These are phyloP conservation scores for Chamaetylas fuelleborni DNA, from an alignment of 2,113 vertebrate genomes.

Conservation along the genomic window DNA sequence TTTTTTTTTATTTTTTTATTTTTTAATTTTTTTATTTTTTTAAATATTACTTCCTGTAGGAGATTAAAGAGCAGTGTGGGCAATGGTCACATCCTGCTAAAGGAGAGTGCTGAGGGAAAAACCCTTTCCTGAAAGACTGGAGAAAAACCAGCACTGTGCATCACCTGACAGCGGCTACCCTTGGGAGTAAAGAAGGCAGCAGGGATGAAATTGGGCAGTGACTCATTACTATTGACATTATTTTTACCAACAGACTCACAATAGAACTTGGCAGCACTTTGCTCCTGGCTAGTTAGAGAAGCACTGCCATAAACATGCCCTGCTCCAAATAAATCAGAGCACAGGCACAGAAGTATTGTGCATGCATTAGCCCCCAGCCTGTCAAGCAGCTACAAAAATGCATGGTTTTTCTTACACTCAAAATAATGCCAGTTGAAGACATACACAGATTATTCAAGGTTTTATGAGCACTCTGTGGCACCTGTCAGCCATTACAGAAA, in stretches of 20 bases:
- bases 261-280: constrained; percentile 19
- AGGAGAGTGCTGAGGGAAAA: not conserved
- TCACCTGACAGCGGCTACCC: not conserved
- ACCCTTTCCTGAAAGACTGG: not conserved
- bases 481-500: not conserved
- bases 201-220: not conserved
- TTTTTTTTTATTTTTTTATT: not conserved
- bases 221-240: constrained; percentile 2
- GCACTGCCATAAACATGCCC: not conserved
- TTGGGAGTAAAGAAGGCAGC: not conserved
- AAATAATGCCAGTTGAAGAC: not conserved
- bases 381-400: not conserved
- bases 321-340: not conserved
- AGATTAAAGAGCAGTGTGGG: not conserved
- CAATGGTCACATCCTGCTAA: not conserved
- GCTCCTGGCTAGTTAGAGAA: not conserved
- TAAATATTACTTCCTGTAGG: not conserved
- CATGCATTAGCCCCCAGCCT: not conserved
- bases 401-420: not conserved
- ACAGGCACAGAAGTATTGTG: not conserved
- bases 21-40: not conserved
- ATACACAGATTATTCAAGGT: not conserved
- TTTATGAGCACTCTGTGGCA: not conserved
- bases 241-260: not conserved
- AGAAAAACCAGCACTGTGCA: not conserved